Evolutionary conservation across 2,113 vertebrate species (phyloP).

Genomic region (Apus apus): DNA sequence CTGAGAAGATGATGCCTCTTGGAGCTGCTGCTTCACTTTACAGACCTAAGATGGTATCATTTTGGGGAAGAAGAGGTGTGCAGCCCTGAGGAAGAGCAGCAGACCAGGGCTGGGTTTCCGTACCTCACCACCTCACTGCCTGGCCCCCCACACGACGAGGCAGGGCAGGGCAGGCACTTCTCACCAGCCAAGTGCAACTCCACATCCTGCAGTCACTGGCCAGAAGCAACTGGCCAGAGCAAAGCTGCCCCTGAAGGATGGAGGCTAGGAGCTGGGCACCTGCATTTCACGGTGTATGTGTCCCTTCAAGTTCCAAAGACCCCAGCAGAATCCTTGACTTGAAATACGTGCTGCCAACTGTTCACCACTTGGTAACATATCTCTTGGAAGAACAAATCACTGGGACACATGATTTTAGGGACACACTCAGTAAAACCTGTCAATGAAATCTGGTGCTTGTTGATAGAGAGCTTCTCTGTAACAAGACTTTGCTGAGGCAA

Average conservation of each 20-base stretch:
- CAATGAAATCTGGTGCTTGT: background rate
- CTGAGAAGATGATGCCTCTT: background rate
- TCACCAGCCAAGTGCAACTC: background rate
- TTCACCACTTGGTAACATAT: background rate
- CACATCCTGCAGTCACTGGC: background rate
- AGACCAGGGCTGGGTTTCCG: background rate
- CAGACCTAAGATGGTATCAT: too few species aligned
- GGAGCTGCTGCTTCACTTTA: background rate
- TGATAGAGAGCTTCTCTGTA: background rate
- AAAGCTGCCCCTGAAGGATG: background rate
- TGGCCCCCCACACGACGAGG: fast-evolving
- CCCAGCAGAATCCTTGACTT: background rate
- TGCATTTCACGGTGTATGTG: fast-evolving
- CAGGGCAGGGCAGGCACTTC: too few species aligned
- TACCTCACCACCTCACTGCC: too few species aligned
- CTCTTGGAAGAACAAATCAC: background rate
- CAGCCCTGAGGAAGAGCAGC: background rate
- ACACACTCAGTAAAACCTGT: background rate
- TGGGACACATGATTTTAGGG: background rate
- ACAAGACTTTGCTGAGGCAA: background rate
- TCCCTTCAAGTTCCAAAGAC: background rate
- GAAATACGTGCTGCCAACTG: background rate
- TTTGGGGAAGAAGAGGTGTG: background rate
- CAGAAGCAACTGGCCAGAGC: background rate
- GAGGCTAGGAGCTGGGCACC: background rate